Evolutionary conservation across 2,888 invertebrate species (phyloP).

Genomic region (Resseliella maxima): DNA sequence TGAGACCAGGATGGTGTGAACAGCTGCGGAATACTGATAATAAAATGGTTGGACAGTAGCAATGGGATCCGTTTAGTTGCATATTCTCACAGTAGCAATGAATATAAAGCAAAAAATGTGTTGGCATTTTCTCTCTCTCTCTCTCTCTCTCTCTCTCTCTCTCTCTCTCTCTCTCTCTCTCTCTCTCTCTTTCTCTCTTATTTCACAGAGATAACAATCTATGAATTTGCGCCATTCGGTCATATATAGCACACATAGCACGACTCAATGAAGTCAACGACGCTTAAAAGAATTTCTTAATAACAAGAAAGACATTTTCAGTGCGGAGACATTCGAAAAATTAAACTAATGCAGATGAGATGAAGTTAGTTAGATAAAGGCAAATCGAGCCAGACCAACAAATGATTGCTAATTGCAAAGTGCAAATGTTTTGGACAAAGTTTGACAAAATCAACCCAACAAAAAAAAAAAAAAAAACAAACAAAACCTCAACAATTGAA

Average conservation of each 20-base stretch:
- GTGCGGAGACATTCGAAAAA: not conserved
- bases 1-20: conserved; percentile 5
- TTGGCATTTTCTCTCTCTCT: too few relatives aligned
- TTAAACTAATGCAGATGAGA: not conserved
- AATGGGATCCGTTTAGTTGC: conserved; percentile 17
- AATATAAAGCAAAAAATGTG: conserved; percentile 11
- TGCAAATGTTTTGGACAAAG: not conserved
- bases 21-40: conserved; percentile 40
- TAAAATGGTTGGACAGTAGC: conserved; percentile 24
- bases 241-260: not conserved
- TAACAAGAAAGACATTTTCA: not conserved
- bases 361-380: not conserved
- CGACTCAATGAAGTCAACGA: not conserved
- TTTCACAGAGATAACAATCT: conserved; percentile 16
- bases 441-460: too few relatives aligned
- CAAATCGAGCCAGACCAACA: too few relatives aligned
- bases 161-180: too few relatives aligned
- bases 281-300: not conserved
- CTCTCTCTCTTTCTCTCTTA: too few relatives aligned
- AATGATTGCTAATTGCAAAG: not conserved
- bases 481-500: not conserved
- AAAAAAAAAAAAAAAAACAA: not conserved
- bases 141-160: too few relatives aligned
- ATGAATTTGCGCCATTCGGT: not conserved
- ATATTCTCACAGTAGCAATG: not conserved